Evolutionary conservation across 2,888 invertebrate genomes (phyloP).

Genomic region (Idaea straminata): DNA sequence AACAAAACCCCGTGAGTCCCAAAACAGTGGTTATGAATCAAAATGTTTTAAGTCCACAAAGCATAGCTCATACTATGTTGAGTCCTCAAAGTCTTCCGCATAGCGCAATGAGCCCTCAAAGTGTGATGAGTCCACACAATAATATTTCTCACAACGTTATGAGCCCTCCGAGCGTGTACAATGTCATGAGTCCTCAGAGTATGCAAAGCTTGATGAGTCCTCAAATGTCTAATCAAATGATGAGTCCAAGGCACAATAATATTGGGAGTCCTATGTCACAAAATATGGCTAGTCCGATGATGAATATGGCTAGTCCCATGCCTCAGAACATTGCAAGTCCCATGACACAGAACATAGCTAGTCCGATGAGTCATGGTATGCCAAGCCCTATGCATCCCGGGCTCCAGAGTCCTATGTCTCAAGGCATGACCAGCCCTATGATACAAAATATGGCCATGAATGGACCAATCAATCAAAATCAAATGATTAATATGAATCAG

Average conservation of each 20-base stretch:
- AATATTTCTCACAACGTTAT: constrained; percentile 63
- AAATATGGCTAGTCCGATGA: constrained; percentile 59
- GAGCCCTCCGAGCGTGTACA: constrained; percentile 51
- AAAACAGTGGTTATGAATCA: constrained; percentile 69
- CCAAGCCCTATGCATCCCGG: constrained; percentile 72
- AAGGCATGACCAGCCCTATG: constrained; percentile 67
- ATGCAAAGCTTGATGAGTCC: constrained; percentile 72
- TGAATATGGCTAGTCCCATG: constrained; percentile 62
- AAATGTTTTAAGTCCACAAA: constrained; percentile 66
- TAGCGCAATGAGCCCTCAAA: constrained; percentile 70
- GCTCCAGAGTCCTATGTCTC: constrained; percentile 67
- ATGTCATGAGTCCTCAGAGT: constrained; percentile 66
- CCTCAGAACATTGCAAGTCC: constrained; percentile 63
- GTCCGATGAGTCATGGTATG: constrained; percentile 71
- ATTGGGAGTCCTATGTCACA: constrained; percentile 58
- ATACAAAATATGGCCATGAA: constrained; percentile 68
- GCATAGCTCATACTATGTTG: constrained; percentile 69
- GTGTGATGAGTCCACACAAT: constrained; percentile 69
- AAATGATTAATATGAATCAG: constrained; percentile 53
- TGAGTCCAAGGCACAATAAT: constrained; percentile 69
- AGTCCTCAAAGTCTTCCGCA: constrained; percentile 69
- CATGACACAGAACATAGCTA: constrained; percentile 54
- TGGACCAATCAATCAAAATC: constrained; percentile 54
- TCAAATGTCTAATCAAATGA: constrained; percentile 71
- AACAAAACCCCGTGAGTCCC: constrained; percentile 58